phyloP scores from a whole-genome alignment of 1,140 invertebrate genomes.

The Oryctes rhinoceros region DNA sequence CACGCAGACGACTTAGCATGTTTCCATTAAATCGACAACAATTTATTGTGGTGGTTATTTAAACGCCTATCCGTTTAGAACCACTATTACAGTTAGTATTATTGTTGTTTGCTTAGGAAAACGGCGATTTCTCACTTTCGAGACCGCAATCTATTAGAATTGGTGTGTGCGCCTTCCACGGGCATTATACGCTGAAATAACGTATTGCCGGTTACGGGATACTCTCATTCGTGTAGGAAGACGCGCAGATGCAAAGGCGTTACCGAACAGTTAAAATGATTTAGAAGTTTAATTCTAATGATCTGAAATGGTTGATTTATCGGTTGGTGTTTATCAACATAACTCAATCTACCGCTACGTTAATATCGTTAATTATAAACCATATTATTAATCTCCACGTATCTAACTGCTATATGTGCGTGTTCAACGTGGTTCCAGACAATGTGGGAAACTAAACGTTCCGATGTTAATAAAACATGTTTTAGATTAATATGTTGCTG shows the following conservation, averaged over 20 bases:
- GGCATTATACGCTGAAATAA: not conserved
- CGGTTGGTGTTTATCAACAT: slow-evolving; percentile 15
- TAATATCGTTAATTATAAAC: slow-evolving; percentile 37
- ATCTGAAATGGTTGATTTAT: slow-evolving; percentile 31
- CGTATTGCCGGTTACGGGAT: slow-evolving; percentile 11
- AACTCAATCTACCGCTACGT: slow-evolving; percentile 32
- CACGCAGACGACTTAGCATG: not conserved
- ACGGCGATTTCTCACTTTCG: slow-evolving; percentile 35
- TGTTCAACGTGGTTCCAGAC: not conserved
- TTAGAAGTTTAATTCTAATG: slow-evolving; percentile 38
- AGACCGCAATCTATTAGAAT: slow-evolving; percentile 18
- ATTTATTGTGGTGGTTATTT: slow-evolving; percentile 24
- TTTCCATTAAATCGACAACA: slow-evolving; percentile 28
- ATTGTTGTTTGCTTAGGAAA: slow-evolving; percentile 36
- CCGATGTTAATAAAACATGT: not conserved
- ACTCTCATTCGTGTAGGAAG: slow-evolving; percentile 21
- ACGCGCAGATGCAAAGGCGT: slow-evolving; percentile 34
- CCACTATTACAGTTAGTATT: slow-evolving; percentile 33
- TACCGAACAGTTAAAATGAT: slow-evolving; percentile 37
- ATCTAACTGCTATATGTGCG: not conserved
- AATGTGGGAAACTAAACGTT: slow-evolving; percentile 6
- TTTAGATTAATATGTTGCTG: not conserved
- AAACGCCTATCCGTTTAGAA: slow-evolving; percentile 31
- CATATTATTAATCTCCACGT: slow-evolving; percentile 24
- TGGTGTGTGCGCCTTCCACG: slow-evolving; percentile 18